phyloP scores from a whole-genome alignment of 2,888 invertebrate species.

The Ophonus ardosiacus region DNA sequence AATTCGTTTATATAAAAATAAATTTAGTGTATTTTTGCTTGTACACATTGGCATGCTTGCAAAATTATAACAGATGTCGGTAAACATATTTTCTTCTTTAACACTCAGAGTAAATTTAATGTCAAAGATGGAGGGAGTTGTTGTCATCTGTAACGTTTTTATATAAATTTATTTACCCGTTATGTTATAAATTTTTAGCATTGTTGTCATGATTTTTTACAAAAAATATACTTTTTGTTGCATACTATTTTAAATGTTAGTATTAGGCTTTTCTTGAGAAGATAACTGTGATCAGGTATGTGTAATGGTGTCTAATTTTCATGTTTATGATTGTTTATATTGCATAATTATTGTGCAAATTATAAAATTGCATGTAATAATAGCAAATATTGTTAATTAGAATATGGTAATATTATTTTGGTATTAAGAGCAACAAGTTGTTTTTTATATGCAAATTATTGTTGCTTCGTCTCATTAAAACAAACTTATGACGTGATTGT shows the following conservation, averaged over 20 bases:
- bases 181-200: slow-evolving; percentile 62
- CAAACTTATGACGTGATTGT: slow-evolving; percentile 51
- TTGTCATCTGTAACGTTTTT: slow-evolving; percentile 63
- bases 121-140: slow-evolving; percentile 63
- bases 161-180: slow-evolving; percentile 60
- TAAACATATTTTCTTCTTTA: slow-evolving; percentile 12
- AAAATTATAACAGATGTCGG: slow-evolving; percentile 37
- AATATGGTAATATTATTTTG: slow-evolving; percentile 16
- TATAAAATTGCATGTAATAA: slow-evolving; percentile 31
- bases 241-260: slow-evolving; percentile 46
- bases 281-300: slow-evolving; percentile 49
- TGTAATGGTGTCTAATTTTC: slow-evolving; percentile 54
- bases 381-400: slow-evolving; percentile 25
- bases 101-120: slow-evolving; percentile 48
- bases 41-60: neutral
- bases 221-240: slow-evolving; percentile 55
- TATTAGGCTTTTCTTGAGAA: slow-evolving; percentile 33
- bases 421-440: slow-evolving; percentile 10
- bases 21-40: slow-evolving; percentile 16
- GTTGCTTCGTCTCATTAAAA: slow-evolving; percentile 5
- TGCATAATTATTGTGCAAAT: slow-evolving; percentile 49
- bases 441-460: slow-evolving; percentile 6
- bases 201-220: slow-evolving; percentile 59
- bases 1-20: neutral
- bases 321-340: slow-evolving; percentile 61